Evolutionary conservation across 2,888 invertebrate species (phyloP).

Genomic region (Apamea epomidion): DNA sequence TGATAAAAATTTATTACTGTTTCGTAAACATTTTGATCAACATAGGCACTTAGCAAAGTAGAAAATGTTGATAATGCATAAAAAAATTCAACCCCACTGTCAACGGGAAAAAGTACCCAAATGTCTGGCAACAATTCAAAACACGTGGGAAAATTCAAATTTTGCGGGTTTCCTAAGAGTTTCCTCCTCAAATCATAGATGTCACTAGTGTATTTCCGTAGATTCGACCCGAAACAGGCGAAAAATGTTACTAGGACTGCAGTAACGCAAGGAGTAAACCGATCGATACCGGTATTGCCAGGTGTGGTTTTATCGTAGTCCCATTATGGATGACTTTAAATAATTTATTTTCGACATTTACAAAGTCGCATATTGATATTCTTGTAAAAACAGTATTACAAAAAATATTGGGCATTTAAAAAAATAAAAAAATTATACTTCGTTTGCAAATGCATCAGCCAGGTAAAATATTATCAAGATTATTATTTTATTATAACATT

Average conservation of each 20-base stretch:
- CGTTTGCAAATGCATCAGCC: not conserved
- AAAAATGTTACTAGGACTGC: slow-evolving; percentile 3
- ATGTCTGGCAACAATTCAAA: not conserved
- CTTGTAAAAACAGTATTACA: not conserved
- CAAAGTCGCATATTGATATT: not conserved
- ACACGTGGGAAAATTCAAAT: not conserved
- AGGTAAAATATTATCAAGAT: no score
- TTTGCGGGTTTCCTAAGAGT: no score
- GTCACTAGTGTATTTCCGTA: slow-evolving; percentile 1
- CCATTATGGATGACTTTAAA: not conserved
- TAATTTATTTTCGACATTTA: not conserved
- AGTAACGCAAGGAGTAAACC: not conserved
- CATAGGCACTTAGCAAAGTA: not conserved
- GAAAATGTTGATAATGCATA: not conserved
- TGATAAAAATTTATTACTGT: not conserved
- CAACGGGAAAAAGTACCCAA: not conserved
- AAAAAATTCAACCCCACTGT: not conserved
- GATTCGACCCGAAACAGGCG: not conserved
- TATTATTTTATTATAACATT: no score
- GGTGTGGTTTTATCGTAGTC: not conserved
- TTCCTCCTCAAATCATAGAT: not conserved
- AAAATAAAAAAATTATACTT: not conserved
- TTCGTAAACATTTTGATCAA: not conserved
- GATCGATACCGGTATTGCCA: slow-evolving; percentile 9
- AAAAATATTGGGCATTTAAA: not conserved